Conservation (phyloP, 2,888 invertebrate species). For the Halocaridina rubra region DNA sequence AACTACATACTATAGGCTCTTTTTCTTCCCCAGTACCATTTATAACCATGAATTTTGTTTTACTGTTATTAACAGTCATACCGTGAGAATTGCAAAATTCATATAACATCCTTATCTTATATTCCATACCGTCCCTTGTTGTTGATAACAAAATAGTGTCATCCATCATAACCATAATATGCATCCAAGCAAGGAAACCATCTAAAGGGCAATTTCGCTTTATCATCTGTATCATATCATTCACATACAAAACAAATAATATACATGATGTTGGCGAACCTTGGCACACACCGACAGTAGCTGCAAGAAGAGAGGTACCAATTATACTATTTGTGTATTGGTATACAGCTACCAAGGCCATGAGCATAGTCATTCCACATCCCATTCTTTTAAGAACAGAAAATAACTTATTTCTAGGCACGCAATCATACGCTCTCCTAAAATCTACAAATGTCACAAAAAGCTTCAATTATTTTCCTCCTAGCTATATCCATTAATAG, state of each 20-base stretch:
- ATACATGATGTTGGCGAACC: no score
- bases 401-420: not conserved
- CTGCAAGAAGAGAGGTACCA: not conserved
- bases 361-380: not conserved
- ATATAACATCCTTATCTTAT: no score
- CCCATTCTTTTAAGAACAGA: not conserved
- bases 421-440: conserved; percentile 10
- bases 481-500: conserved; percentile 26
- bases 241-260: no score
- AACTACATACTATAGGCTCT: no score
- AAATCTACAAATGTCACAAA: not conserved
- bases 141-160: no score
- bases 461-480: conserved; percentile 8
- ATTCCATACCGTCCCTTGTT: no score
- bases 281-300: not conserved
- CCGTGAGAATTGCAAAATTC: not conserved
- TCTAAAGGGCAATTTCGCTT: no score
- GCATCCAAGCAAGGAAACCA: no score
- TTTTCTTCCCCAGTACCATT: not conserved
- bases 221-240: no score
- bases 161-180: no score
- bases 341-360: not conserved
- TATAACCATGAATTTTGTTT: not conserved
- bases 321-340: not conserved
- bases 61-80: not conserved